Evolutionary conservation across 2,113 vertebrate genomes (phyloP), one percentile per base, ranked within the genome.

Genomic region (Rhipidura dahli): DNA sequence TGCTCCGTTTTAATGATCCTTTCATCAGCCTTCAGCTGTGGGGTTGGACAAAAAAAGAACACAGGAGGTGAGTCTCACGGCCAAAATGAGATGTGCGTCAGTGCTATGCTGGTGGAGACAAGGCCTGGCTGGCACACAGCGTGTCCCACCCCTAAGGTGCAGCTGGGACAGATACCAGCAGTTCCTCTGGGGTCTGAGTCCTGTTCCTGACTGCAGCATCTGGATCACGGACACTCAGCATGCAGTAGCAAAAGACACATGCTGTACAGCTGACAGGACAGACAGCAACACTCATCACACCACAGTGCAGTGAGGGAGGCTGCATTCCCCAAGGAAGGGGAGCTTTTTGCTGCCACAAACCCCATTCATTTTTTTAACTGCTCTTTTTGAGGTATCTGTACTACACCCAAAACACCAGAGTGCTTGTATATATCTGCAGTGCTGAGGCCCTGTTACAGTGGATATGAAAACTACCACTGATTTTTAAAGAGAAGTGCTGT

Each of bases 21-120:
- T 68, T 99, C 99, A 1, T 99, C 99, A 7, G 98, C 97, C 97
- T 97, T 98, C 93, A 99, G 97, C 99, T 99, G 97, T 76, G 66
- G 91, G 59, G 86, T 90, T 78, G 39, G 88, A 92, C 82, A 97
- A 93, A 77, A 63, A 45, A 83, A 96, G 71, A 95, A 49, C 13
- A 81, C 18, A 64, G 63, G 56, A 94, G 19, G 16, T 97, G 96
- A 97, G 91, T 94, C 83, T 85, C 85, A 84, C 8, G 4, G 6
- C 54, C 37, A 64, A 65, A 90, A 19, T 1, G 18, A 54, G 42
- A 83, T 20, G 47, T 1, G 4, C 9, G 28, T 8, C 81, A 83
- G 63, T 10, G 31, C 18, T 13, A 0, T 6, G 35, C 20, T 16
- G 59, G 11, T 30, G 45, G 13, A 69, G 35, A 42, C 45, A 44